A percentile compares a stretch with the other conserved stretches of the same genome.
phyloP scores from a whole-genome alignment of 2,113 vertebrate genomes.

The Spheniscus mendiculus region DNA sequence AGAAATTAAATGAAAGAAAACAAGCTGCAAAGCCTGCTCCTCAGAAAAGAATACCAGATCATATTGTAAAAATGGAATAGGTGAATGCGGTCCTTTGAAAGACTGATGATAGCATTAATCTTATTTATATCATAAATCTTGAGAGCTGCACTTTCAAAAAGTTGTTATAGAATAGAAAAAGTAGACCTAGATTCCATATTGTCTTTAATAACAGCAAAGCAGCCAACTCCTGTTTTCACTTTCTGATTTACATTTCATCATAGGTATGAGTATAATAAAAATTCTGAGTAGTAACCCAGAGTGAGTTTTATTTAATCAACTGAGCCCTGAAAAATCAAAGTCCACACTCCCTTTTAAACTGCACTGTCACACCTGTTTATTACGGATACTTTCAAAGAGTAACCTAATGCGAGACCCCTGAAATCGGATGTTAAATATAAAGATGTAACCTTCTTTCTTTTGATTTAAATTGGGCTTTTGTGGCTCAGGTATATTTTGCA shows the following conservation, averaged over 20 bases:
- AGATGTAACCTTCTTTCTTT: slow-evolving; percentile 29
- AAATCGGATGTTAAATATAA: slow-evolving; percentile 42
- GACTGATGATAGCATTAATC: neutral
- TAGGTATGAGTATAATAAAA: neutral
- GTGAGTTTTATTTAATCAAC: neutral
- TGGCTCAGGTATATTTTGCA: slow-evolving; percentile 18
- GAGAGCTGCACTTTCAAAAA: neutral
- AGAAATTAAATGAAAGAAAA: slow-evolving; percentile 18
- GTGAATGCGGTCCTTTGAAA: neutral
- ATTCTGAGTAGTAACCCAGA: neutral
- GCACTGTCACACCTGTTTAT: neutral
- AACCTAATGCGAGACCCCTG: neutral
- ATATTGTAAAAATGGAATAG: neutral
- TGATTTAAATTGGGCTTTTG: slow-evolving; percentile 46
- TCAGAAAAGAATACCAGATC: neutral
- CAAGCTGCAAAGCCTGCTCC: neutral
- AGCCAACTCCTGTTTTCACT: neutral
- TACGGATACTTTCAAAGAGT: neutral
- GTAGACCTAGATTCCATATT: neutral
- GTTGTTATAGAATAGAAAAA: neutral
- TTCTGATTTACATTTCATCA: slow-evolving; percentile 8
- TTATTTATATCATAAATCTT: neutral
- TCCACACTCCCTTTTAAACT: slow-evolving; percentile 9
- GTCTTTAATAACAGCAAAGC: neutral
- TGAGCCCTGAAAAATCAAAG: slow-evolving; percentile 13